A percentile compares a stretch with the other conserved stretches of the same genome.
These are phyloP conservation scores for Gobius niger DNA, from an alignment of 2,113 vertebrate species.

Conservation along the genomic window DNA sequence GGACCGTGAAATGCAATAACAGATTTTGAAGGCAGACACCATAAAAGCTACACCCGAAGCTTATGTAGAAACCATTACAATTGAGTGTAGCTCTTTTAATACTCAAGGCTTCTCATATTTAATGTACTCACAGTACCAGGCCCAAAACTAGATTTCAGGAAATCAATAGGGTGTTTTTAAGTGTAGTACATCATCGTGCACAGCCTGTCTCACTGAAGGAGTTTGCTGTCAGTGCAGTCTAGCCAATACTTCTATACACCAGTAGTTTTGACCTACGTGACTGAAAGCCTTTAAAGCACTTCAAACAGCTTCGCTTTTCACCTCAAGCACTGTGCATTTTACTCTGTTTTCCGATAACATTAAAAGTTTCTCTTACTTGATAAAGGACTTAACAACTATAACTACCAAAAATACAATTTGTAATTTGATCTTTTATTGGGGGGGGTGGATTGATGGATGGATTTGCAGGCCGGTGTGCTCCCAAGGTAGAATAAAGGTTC, in stretches of 20 bases:
- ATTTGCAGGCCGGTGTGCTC: too few species aligned
- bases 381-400: too few species aligned
- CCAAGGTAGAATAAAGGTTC: too few species aligned
- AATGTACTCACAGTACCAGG: constrained; percentile 53
- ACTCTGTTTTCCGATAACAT: too few species aligned
- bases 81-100: constrained; percentile 71
- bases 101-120: constrained; percentile 66
- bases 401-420: too few species aligned
- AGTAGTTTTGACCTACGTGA: constrained; percentile 53
- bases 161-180: constrained; percentile 69
- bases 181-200: constrained; percentile 41
- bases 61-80: constrained; percentile 68
- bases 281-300: constrained; percentile 56
- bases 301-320: constrained; percentile 55
- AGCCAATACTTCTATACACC: constrained; percentile 53
- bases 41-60: constrained; percentile 57
- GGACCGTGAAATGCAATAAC: constrained; percentile 66
- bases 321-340: constrained; percentile 22
- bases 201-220: constrained; percentile 20
- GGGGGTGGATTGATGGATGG: too few species aligned
- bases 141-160: constrained; percentile 68
- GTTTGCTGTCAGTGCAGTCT: constrained; percentile 37
- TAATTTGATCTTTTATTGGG: too few species aligned
- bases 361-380: too few species aligned
- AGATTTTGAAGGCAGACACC: constrained; percentile 54